Evolutionary conservation across 2,888 invertebrate genomes (phyloP).

Genomic region (Quadroppia sp.): DNA sequence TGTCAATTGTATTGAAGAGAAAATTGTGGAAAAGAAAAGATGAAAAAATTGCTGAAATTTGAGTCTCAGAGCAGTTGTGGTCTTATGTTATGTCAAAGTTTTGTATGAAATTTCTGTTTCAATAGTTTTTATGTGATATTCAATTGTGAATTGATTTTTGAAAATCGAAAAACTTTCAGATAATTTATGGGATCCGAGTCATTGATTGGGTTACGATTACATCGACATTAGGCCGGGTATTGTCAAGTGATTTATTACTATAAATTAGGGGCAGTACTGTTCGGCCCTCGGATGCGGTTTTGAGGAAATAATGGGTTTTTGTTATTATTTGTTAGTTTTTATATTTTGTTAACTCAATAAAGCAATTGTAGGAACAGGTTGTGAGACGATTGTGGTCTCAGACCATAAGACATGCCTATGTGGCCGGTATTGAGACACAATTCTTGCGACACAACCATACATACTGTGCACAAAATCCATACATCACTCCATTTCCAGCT

Average conservation of each 20-base stretch:
- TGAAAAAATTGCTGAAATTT: no score
- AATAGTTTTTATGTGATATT: conserved; percentile 3
- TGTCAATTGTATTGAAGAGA: no score
- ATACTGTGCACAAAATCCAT: background rate
- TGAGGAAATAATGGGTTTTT: background rate
- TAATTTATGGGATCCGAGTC: conserved; percentile 8
- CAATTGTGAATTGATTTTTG: background rate
- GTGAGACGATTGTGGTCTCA: background rate
- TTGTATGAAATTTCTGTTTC: no score
- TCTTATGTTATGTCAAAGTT: no score
- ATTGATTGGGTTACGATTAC: conserved; percentile 16
- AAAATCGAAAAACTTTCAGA: background rate
- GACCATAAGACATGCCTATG: background rate
- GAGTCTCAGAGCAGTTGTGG: no score
- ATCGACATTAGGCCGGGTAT: background rate
- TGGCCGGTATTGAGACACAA: background rate
- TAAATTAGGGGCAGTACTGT: conserved; percentile 18
- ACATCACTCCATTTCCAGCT: conserved; percentile 11
- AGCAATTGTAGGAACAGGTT: background rate
- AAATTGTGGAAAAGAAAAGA: no score
- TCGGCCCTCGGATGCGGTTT: background rate
- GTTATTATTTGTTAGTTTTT: conserved; percentile 16
- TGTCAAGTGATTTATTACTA: background rate
- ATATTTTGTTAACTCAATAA: background rate
- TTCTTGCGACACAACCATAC: background rate